Percentiles rank a stretch among this genome's conserved stretches.
Conservation (phyloP, 2,888 invertebrate genomes). For the Monoplex corrugatus region DNA sequence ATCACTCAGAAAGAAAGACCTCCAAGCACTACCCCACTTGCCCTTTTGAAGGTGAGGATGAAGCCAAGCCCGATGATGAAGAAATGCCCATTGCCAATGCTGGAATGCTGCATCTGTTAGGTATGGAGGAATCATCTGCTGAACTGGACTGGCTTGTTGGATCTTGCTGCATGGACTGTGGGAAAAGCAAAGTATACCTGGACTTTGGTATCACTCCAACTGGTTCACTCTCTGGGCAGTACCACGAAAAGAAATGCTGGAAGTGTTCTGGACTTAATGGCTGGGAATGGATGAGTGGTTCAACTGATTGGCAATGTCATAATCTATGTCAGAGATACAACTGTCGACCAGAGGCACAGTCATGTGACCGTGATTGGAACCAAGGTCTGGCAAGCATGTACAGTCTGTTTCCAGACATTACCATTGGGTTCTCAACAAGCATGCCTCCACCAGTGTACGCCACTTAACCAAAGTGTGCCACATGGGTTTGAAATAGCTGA, state of each 20-base stretch:
- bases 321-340: background rate
- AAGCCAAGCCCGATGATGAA: background rate
- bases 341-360: background rate
- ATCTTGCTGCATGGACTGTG: background rate
- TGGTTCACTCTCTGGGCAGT: background rate
- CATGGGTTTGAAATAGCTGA: background rate
- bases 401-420: slow-evolving; percentile 35
- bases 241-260: background rate
- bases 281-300: background rate
- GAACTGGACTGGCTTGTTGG: background rate
- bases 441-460: slow-evolving; percentile 47
- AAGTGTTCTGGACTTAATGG: background rate
- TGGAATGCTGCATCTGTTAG: background rate
- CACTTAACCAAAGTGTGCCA: background rate
- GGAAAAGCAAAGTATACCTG: background rate
- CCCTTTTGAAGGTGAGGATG: background rate
- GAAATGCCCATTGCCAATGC: background rate
- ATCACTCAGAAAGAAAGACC: background rate
- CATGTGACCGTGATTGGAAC: background rate
- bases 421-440: slow-evolving; percentile 46
- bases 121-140: slow-evolving; percentile 21
- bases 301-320: background rate
- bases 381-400: background rate
- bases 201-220: background rate
- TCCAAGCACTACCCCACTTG: background rate